phyloP scores from a whole-genome alignment of 2,113 vertebrate species.

The Silurus glanis region DNA sequence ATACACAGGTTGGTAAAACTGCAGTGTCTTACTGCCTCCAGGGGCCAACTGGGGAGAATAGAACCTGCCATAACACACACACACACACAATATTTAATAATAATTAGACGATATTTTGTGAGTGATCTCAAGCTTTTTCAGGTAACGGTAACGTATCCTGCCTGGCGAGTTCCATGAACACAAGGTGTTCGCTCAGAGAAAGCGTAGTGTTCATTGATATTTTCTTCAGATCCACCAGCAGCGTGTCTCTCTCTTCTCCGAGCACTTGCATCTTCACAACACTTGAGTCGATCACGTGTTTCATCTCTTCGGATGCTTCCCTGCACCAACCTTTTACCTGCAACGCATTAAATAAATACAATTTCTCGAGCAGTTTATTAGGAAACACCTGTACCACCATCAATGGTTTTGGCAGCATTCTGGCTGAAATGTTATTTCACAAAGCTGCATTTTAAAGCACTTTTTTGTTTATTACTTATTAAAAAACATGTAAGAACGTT shows the following conservation, averaged over 20 bases:
- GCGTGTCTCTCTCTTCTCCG: constrained; percentile 75
- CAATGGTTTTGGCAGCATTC: too few species aligned
- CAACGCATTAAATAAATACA: neutral
- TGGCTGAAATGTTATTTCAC: neutral
- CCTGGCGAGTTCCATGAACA: constrained; percentile 88
- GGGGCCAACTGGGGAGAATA: constrained; percentile 60
- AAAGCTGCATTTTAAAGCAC: neutral
- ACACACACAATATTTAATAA: constrained; percentile 5
- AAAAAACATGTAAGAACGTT: neutral
- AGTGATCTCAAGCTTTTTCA: neutral
- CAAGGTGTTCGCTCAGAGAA: constrained; percentile 84
- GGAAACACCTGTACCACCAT: neutral
- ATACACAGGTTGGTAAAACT: constrained; percentile 73
- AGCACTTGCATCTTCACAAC: constrained; percentile 79
- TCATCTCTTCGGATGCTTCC: constrained; percentile 75
- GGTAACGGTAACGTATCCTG: constrained; percentile 51
- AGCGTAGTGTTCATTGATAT: constrained; percentile 72
- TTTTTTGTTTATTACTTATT: neutral
- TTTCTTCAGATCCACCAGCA: constrained; percentile 90
- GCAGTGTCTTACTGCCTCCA: constrained; percentile 56
- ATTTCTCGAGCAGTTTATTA: neutral
- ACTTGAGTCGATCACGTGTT: constrained; percentile 76
- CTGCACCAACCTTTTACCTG: constrained; percentile 81
- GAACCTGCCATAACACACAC: constrained; percentile 57
- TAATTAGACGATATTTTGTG: neutral